A percentile compares a stretch with the other conserved stretches of the same genome.
Conservation (phyloP, 2,113 vertebrate species). For the Neogobius melanostomus region DNA sequence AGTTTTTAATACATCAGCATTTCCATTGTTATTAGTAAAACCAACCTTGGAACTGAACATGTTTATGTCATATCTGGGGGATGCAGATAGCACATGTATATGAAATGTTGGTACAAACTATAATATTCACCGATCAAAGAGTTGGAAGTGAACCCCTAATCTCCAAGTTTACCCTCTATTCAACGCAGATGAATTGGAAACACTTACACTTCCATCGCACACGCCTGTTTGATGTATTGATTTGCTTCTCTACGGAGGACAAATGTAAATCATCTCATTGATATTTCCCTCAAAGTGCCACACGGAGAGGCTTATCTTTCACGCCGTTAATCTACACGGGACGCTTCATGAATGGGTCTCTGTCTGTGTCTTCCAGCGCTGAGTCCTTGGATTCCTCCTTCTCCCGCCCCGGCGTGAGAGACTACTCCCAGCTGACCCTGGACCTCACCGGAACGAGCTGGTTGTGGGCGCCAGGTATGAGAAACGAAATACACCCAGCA, state of each 20-base stretch:
- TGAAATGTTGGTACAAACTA: no score
- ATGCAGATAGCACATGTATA: no score
- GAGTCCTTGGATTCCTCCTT: conserved; percentile 93
- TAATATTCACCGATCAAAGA: no score
- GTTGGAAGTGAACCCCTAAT: no score
- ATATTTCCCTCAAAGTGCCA: neutral
- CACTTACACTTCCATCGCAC: no score
- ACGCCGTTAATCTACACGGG: neutral
- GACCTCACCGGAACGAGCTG: conserved; percentile 96
- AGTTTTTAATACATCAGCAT: no score
- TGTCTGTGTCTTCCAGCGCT: conserved; percentile 76
- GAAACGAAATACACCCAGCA: conserved; percentile 48
- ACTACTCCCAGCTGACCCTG: conserved; percentile 95
- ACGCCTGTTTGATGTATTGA: neutral
- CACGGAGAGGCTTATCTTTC: neutral
- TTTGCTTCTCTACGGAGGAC: neutral
- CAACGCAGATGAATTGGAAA: no score
- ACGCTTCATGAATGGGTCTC: conserved; percentile 8
- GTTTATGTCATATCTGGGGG: no score
- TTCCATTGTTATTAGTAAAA: no score
- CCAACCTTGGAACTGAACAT: no score
- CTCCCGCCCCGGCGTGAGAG: conserved; percentile 85
- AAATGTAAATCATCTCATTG: neutral
- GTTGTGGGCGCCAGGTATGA: conserved; percentile 97
- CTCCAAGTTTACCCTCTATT: no score